phyloP scores from a whole-genome alignment of 1,140 invertebrate species.

The Zelostemma sp. region DNA sequence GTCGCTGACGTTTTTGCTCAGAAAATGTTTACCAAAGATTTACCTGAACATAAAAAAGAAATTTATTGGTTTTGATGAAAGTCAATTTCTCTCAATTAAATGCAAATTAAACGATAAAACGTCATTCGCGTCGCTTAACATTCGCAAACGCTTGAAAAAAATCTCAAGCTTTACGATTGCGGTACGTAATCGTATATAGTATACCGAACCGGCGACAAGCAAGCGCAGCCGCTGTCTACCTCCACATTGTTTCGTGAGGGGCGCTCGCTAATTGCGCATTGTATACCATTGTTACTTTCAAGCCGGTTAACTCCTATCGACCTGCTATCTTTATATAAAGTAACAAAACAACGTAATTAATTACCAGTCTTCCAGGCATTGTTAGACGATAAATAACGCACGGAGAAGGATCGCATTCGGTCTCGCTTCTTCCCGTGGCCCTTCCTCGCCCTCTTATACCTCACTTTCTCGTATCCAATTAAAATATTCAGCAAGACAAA shows the following conservation, averaged over 20 bases:
- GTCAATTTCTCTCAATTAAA: slow-evolving; percentile 1
- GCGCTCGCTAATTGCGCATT: slow-evolving; percentile 67
- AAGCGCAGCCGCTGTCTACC: slow-evolving; percentile 51
- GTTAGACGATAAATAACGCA: slow-evolving; percentile 69
- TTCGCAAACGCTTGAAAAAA: neutral
- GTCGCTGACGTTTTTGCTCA: too few species aligned
- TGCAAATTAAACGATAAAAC: neutral
- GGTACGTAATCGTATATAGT: slow-evolving; percentile 16
- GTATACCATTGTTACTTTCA: slow-evolving; percentile 64
- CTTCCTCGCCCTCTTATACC: slow-evolving; percentile 16
- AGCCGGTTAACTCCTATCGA: slow-evolving; percentile 65
- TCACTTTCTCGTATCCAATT: slow-evolving; percentile 60
- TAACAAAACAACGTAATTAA: slow-evolving; percentile 71
- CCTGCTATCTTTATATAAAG: slow-evolving; percentile 69
- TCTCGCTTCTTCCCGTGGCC: slow-evolving; percentile 12
- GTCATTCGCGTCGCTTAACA: too few species aligned
- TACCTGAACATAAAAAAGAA: too few species aligned
- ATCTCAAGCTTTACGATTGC: slow-evolving; percentile 6
- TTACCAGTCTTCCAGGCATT: slow-evolving; percentile 67
- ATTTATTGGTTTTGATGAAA: too few species aligned
- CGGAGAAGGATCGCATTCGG: slow-evolving; percentile 15
- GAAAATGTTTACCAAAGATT: too few species aligned
- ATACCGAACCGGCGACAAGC: slow-evolving; percentile 51
- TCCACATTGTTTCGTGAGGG: slow-evolving; percentile 59
- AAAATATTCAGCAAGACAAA: slow-evolving; percentile 71